Base-by-base conservation (phyloP, 2,113 vertebrate genomes). In the Prunella himalayana region DNA sequence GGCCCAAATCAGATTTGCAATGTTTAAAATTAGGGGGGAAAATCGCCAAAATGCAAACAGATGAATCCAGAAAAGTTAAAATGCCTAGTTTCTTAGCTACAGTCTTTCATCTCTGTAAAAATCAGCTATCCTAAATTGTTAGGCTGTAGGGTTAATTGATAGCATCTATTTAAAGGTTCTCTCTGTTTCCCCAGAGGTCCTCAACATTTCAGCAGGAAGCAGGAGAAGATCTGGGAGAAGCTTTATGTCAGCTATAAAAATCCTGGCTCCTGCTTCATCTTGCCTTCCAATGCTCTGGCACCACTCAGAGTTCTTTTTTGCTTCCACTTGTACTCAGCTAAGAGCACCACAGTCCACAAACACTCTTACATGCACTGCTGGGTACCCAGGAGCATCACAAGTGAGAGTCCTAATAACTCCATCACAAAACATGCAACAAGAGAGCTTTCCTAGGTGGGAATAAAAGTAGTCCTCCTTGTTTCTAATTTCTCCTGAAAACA, bases 71-170 rank as follows among this genome's bases (percentile, higher is more conserved):
- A 77, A 73, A 73, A 83, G 64, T 45, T 92, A 41, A 82, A 75
- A 75, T 35, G 23, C 35, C 16, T 86, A 8, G 47, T 92, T 87
- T 84, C 86, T 75, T 84, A 92, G 86, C 39, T 77, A 65, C 41
- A 82, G 59, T 57, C 84, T 91, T 88, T 73, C 59, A 90, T 88
- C 75, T 92, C 79, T 77, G 28, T 82, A 72, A 92, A 92, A 93
- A 94, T 75, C 69, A 75, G 27, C 45, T 73, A 39, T 77, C 45
- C 57, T 44, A 42, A 77, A 72, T n/a, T 70, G 41, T 66, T 71
- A 49, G 23, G 51, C 75, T 86, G 60, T 44, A 77, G 85, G 44
- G 41, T 80, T 69, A 91, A 90, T 41, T 51, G 88, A 92, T 54
- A 81, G 15, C 44, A 94, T 92, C 71, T 82, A 66, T 70, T 77